Evolutionary conservation across 2,888 invertebrate genomes (phyloP).

Genomic region (Drosophila ezoana): DNA sequence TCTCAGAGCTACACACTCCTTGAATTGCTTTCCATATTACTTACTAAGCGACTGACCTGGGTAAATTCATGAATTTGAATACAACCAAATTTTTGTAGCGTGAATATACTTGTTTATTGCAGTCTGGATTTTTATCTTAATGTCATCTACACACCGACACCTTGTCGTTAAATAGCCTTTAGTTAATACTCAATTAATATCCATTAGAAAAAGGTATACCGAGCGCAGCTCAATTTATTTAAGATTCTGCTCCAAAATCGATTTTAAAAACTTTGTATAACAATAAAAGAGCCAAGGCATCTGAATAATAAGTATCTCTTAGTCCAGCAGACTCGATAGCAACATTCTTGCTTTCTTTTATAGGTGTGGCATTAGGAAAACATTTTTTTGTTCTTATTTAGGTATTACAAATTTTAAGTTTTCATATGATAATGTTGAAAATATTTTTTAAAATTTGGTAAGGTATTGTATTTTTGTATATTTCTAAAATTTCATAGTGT

Average conservation of each 20-base stretch:
- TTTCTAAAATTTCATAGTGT: too few species aligned
- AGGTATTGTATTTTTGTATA: too few species aligned
- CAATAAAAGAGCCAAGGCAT: too few species aligned
- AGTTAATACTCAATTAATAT: too few species aligned
- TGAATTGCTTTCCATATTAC: constrained; percentile 21
- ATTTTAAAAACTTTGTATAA: too few species aligned
- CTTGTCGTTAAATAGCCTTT: background rate
- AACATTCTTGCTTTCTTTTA: background rate
- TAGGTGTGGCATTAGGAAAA: too few species aligned
- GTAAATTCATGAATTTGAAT: constrained; percentile 6
- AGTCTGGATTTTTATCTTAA: constrained; percentile 5
- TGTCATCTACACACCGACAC: constrained; percentile 5
- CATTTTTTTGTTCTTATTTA: too few species aligned
- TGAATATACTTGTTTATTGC: constrained; percentile 17
- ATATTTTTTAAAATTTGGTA: too few species aligned
- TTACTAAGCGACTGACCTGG: constrained; percentile 24
- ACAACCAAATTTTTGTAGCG: background rate
- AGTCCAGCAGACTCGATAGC: background rate
- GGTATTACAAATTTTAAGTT: too few species aligned
- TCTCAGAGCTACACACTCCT: constrained; percentile 33
- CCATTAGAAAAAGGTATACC: too few species aligned
- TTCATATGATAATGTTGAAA: too few species aligned
- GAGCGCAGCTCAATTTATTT: background rate
- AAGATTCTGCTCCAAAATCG: background rate
- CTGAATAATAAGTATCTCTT: background rate